Conservation (phyloP, 2,888 invertebrate species). For the Ditula angustiorana region DNA sequence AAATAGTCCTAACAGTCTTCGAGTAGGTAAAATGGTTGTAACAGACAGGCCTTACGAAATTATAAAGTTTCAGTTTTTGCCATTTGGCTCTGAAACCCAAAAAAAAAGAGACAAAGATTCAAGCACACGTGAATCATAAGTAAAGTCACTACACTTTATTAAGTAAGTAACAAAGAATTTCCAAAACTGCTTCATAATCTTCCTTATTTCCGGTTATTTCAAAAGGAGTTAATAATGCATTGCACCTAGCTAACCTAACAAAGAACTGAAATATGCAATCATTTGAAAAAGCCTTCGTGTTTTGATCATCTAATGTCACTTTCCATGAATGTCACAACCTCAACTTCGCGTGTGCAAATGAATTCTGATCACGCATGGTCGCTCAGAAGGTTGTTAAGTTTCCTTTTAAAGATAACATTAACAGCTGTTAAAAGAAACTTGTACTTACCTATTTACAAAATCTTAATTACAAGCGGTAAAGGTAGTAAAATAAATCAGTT, state of each 20-base stretch:
- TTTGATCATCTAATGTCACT: constrained; percentile 5
- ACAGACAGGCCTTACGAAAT: too few species aligned
- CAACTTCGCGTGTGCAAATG: constrained; percentile 24
- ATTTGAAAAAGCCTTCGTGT: neutral
- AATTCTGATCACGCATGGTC: constrained; percentile 57
- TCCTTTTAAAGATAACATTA: constrained; percentile 50
- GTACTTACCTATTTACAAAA: neutral
- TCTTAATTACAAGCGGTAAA: too few species aligned
- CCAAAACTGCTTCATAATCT: neutral
- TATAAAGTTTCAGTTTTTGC: too few species aligned
- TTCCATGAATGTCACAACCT: too few species aligned
- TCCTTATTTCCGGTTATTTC: neutral
- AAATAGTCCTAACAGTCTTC: too few species aligned
- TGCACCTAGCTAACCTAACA: neutral
- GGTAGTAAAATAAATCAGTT: too few species aligned
- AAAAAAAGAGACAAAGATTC: neutral
- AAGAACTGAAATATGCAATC: neutral
- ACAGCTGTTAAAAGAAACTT: constrained; percentile 37
- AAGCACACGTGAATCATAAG: neutral
- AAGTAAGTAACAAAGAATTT: neutral
- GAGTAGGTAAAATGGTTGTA: too few species aligned
- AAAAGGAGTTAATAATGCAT: neutral
- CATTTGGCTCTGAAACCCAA: too few species aligned
- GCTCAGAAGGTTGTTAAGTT: constrained; percentile 57
- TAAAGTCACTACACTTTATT: neutral